Conservation (phyloP, 2,888 invertebrate genomes). For the Crioceris asparagi region DNA sequence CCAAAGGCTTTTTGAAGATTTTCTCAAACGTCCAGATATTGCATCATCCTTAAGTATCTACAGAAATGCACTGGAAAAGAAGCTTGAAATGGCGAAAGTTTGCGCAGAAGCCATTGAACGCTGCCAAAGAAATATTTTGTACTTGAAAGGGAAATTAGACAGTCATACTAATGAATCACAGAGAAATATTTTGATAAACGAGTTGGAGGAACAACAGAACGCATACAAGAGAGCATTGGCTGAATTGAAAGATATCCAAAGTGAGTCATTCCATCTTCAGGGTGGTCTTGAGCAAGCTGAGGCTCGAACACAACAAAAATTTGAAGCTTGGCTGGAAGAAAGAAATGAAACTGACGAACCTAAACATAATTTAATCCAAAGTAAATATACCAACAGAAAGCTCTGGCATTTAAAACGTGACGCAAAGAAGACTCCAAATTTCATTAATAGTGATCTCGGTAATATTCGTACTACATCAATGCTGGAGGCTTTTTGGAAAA, state of each 20-base stretch:
- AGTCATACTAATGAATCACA: conserved; percentile 6
- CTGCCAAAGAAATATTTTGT: conserved; percentile 29
- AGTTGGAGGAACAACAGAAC: conserved; percentile 27
- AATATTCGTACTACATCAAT: no score
- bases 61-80: conserved; percentile 20
- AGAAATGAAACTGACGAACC: no score
- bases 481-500: no score
- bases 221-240: conserved; percentile 26
- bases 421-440: no score
- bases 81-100: conserved; percentile 26
- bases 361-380: no score
- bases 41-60: no score
- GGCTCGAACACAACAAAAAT: conserved; percentile 19
- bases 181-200: conserved; percentile 17
- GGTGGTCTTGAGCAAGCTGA: conserved; percentile 26
- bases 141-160: conserved; percentile 22
- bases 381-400: no score
- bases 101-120: conserved; percentile 24
- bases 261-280: conserved; percentile 28
- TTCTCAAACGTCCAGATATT: no score
- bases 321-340: conserved; percentile 11
- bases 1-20: background rate
- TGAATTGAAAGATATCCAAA: conserved; percentile 27
- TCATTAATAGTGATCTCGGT: no score
- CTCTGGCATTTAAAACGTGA: no score